Evolutionary conservation across 2,113 vertebrate genomes (phyloP).

Genomic region (Halcyon senegalensis): DNA sequence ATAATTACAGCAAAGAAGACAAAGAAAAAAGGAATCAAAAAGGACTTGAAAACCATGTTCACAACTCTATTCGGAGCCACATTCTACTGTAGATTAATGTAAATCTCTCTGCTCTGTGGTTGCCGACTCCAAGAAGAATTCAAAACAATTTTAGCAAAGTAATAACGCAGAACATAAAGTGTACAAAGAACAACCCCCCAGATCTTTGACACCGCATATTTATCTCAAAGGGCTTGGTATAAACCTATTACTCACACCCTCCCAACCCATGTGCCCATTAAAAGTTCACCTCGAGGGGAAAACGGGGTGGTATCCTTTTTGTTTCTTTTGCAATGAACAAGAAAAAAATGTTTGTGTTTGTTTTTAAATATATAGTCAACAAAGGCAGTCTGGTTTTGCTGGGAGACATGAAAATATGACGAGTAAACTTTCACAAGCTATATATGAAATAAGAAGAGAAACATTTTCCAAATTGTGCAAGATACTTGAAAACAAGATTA

Average conservation of each 20-base stretch:
- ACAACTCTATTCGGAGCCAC: background rate
- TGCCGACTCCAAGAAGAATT: background rate
- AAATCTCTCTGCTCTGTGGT: background rate
- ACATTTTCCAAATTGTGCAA: background rate
- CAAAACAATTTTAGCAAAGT: background rate
- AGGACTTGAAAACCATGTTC: background rate
- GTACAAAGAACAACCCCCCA: background rate
- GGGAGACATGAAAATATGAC: slow-evolving; percentile 20
- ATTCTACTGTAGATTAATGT: background rate
- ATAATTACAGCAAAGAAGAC: background rate
- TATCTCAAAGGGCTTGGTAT: background rate
- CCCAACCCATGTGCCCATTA: slow-evolving; percentile 29
- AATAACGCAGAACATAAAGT: background rate
- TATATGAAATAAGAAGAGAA: background rate
- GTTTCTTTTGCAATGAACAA: background rate
- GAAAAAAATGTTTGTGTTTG: background rate
- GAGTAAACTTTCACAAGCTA: background rate
- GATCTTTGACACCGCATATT: background rate
- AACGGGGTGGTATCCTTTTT: background rate
- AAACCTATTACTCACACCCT: slow-evolving; percentile 26
- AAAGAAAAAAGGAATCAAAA: background rate
- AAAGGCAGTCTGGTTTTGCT: slow-evolving; percentile 38
- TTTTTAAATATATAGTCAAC: background rate
- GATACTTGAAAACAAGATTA: background rate
- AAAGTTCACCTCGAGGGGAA: slow-evolving; percentile 10